A percentile compares a stretch with the other conserved stretches of the same genome.
phyloP scores from a whole-genome alignment of 2,797 vertebrate genomes.

The Distichodus sexfasciatus region DNA sequence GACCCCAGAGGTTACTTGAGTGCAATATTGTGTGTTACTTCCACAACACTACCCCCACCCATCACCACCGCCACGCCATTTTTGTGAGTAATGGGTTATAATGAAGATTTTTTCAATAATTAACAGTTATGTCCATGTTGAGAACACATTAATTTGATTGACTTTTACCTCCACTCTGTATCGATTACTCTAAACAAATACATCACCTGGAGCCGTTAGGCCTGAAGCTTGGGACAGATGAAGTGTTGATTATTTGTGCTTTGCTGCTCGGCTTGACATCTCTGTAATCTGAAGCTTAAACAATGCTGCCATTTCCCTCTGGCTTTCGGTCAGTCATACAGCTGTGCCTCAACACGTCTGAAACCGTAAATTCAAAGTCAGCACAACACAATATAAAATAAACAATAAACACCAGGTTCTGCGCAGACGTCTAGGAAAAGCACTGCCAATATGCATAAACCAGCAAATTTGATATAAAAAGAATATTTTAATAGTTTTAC shows the following conservation, averaged over 20 bases:
- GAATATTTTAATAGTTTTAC: neutral
- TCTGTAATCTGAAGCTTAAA: slow-evolving; percentile 41
- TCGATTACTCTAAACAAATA: slow-evolving; percentile 32
- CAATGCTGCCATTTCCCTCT: slow-evolving; percentile 12
- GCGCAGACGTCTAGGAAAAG: neutral
- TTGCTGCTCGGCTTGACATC: slow-evolving; percentile 38
- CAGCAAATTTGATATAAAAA: neutral
- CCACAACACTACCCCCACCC: neutral
- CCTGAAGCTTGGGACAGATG: slow-evolving; percentile 2
- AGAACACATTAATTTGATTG: slow-evolving; percentile 14
- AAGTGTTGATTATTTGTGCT: slow-evolving; percentile 28
- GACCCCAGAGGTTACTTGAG: slow-evolving; percentile 21
- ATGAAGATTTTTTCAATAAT: slow-evolving; percentile 9
- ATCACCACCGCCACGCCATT: neutral
- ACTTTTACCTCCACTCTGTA: slow-evolving; percentile 26
- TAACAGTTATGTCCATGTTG: slow-evolving; percentile 22
- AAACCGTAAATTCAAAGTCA: slow-evolving; percentile 20
- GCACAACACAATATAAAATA: slow-evolving; percentile 25
- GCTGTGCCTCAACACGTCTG: neutral
- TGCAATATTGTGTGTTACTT: slow-evolving; percentile 4
- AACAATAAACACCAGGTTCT: slow-evolving; percentile 2
- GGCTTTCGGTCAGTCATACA: slow-evolving; percentile 30
- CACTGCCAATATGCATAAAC: slow-evolving; percentile 10
- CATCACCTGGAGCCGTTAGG: slow-evolving; percentile 3
- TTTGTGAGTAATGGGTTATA: neutral